Conservation (phyloP, 2,888 invertebrate genomes). For the Gandaritis pyraliata region DNA sequence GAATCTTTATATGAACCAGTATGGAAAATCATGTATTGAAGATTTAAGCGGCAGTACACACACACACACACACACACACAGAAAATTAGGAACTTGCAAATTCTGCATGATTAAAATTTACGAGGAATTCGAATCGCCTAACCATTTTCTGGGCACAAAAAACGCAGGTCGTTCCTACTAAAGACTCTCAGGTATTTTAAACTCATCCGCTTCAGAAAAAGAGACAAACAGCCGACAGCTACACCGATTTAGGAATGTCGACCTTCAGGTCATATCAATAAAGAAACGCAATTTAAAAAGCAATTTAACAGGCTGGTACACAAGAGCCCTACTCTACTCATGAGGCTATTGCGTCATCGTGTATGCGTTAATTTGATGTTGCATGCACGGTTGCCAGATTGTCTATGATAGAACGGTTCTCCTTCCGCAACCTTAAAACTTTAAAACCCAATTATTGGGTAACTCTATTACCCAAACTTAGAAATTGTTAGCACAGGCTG, state of each 20-base stretch:
- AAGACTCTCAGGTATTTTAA: constrained; percentile 5
- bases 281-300: constrained; percentile 43
- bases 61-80: too few species aligned
- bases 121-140: not conserved
- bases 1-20: not conserved
- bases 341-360: constrained; percentile 31
- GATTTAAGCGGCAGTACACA: not conserved
- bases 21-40: not conserved
- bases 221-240: constrained; percentile 1
- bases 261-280: constrained; percentile 32
- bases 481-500: constrained; percentile 4
- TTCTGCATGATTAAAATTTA: not conserved
- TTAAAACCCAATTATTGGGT: not conserved
- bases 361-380: constrained; percentile 63
- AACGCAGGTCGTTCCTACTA: constrained; percentile 3
- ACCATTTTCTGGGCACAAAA: constrained; percentile 3
- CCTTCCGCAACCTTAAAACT: not conserved
- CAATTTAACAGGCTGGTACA: constrained; percentile 38
- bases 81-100: not conserved
- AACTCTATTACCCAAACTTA: not conserved
- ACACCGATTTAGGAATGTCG: constrained; percentile 28
- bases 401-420: not conserved
- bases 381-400: constrained; percentile 41
- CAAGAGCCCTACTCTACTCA: constrained; percentile 31
- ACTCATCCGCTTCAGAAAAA: constrained; percentile 9